Conservation (phyloP, 2,888 invertebrate species). For the Apotomis betuletana region DNA sequence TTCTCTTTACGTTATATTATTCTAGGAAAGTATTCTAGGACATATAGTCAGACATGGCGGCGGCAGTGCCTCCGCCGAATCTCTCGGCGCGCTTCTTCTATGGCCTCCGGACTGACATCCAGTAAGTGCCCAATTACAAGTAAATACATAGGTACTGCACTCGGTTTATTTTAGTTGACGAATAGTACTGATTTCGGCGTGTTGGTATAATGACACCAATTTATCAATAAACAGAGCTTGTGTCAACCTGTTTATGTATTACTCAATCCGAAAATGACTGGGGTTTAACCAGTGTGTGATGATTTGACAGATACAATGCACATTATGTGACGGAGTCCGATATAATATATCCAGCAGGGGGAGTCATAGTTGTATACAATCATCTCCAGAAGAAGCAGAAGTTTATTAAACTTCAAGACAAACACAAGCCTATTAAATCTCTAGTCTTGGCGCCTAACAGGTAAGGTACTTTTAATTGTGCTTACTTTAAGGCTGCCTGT, state of each 20-base stretch:
- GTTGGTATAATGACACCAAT: slow-evolving; percentile 14
- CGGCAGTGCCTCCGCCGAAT: slow-evolving; percentile 68
- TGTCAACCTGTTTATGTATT: slow-evolving; percentile 2
- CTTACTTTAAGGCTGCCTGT: no score
- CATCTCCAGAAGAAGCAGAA: slow-evolving; percentile 88
- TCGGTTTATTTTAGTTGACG: slow-evolving; percentile 5
- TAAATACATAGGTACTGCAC: slow-evolving; percentile 5
- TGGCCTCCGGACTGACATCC: slow-evolving; percentile 85
- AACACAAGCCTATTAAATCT: slow-evolving; percentile 85
- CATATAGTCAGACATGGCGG: slow-evolving; percentile 56
- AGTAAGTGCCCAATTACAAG: slow-evolving; percentile 62
- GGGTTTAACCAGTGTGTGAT: slow-evolving; percentile 54
- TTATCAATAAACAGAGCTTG: slow-evolving; percentile 21
- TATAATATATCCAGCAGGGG: slow-evolving; percentile 91
- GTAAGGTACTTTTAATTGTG: slow-evolving; percentile 67
- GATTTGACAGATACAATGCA: slow-evolving; percentile 84
- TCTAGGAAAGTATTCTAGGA: slow-evolving; percentile 47
- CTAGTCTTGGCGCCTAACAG: slow-evolving; percentile 87
- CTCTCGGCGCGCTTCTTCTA: slow-evolving; percentile 85
- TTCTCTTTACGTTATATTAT: slow-evolving; percentile 48
- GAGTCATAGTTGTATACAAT: slow-evolving; percentile 89
- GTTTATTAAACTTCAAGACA: slow-evolving; percentile 87
- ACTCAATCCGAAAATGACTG: slow-evolving; percentile 1
- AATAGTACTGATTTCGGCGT: slow-evolving; percentile 8
- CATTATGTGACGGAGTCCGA: slow-evolving; percentile 89